A percentile compares a stretch with the other conserved stretches of the same genome.
Conservation (phyloP, 2,888 invertebrate species). For the Tachystola acroxantha region DNA sequence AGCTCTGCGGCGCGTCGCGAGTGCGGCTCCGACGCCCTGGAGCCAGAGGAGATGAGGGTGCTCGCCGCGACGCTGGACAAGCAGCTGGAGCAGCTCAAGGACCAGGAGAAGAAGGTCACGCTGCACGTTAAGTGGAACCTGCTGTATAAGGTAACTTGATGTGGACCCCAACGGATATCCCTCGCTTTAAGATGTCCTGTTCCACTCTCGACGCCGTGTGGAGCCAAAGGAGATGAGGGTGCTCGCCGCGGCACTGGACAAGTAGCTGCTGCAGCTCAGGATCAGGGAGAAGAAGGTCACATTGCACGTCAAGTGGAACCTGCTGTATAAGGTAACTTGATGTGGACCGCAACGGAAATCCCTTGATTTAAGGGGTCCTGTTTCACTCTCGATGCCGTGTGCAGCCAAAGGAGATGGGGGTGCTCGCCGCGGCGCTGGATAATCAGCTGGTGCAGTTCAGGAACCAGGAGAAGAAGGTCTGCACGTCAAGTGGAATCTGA, state of each 20-base stretch:
- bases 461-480: constrained; percentile 73
- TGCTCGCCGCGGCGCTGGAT: constrained; percentile 47
- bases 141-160: constrained; percentile 81
- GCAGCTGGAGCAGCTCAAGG: constrained; percentile 40
- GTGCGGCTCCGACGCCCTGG: constrained; percentile 85
- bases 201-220: constrained; percentile 80
- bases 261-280: constrained; percentile 41
- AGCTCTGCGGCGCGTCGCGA: constrained; percentile 78
- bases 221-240: constrained; percentile 80
- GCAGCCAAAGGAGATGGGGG: constrained; percentile 81
- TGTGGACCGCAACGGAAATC: no score
- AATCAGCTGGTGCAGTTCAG: constrained; percentile 41
- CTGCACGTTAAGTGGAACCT: constrained; percentile 90
- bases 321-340: constrained; percentile 82
- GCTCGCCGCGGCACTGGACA: constrained; percentile 46
- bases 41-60: constrained; percentile 78
- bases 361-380: no score
- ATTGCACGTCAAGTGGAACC: constrained; percentile 88
- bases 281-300: constrained; percentile 70
- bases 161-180: no score
- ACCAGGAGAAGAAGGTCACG: constrained; percentile 70
- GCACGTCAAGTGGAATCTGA: constrained; percentile 90
- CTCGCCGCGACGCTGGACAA: constrained; percentile 47
- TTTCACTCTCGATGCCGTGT: constrained; percentile 80
- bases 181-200: no score